Evolutionary conservation across 2,113 vertebrate species (phyloP).

Genomic region (Onychorhynchus coronatus): DNA sequence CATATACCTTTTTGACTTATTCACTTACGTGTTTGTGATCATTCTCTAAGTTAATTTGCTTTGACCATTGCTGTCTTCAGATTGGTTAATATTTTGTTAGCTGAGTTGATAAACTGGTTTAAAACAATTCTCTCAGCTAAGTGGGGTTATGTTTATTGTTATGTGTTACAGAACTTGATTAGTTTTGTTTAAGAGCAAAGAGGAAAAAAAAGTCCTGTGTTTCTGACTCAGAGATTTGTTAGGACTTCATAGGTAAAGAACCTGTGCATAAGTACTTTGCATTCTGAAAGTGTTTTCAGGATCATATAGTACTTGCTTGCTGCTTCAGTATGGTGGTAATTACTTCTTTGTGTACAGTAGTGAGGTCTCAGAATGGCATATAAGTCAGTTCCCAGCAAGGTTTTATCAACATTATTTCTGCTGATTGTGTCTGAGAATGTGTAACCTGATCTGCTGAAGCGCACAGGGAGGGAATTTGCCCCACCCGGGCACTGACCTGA

Average conservation of each 20-base stretch:
- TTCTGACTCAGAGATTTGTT: background rate
- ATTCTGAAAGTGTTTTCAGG: background rate
- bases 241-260: background rate
- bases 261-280: background rate
- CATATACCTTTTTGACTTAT: background rate
- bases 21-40: background rate
- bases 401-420: background rate
- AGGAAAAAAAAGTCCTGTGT: background rate
- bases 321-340: background rate
- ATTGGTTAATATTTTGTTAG: background rate
- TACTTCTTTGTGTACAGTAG: background rate
- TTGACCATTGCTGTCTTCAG: background rate
- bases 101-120: background rate
- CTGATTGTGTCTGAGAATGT: background rate
- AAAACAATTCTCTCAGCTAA: background rate
- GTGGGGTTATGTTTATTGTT: background rate
- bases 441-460: background rate
- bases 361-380: background rate
- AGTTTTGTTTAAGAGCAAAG: background rate
- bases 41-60: background rate
- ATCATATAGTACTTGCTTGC: background rate
- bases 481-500: background rate
- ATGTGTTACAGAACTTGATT: background rate
- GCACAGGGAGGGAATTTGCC: background rate
- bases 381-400: conserved; percentile 16